A percentile compares a stretch with the other conserved stretches of the same genome.
These are phyloP conservation scores for Rhadina sibilatrix DNA, from an alignment of 2,113 vertebrate genomes.

Conservation along the genomic window DNA sequence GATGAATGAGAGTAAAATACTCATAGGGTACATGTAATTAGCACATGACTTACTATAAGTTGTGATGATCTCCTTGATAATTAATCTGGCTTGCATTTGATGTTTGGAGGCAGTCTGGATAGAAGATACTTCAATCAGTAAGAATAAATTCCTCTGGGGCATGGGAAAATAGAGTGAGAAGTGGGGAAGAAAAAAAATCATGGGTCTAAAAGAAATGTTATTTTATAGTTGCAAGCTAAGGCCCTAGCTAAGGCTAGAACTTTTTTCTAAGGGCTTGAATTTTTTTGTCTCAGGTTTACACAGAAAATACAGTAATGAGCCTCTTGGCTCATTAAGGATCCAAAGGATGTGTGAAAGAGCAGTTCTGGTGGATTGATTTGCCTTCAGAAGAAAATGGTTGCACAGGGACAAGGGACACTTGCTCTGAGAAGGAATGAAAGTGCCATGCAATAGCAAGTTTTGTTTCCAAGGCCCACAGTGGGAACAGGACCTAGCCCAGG, in stretches of 20 bases:
- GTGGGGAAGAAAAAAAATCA: neutral
- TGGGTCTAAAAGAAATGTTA: neutral
- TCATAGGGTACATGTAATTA: constrained; percentile 31
- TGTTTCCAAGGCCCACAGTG: neutral
- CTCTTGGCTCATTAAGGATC: neutral
- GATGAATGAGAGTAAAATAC: constrained; percentile 43
- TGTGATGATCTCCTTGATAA: constrained; percentile 37
- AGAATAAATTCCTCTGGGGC: neutral
- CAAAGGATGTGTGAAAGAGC: neutral
- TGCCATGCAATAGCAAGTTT: neutral
- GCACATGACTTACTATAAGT: constrained; percentile 19
- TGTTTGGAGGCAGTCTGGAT: neutral
- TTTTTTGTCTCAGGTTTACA: neutral
- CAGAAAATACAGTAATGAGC: neutral
- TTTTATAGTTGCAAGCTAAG: neutral
- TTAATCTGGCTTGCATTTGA: constrained; percentile 10
- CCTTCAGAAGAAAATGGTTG: neutral
- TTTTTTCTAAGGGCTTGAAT: neutral
- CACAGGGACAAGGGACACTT: neutral
- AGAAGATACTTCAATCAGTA: neutral
- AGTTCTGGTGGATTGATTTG: neutral
- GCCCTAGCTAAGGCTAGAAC: neutral
- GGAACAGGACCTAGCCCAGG: neutral
- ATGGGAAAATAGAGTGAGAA: neutral
- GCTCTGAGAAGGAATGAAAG: neutral